Evolutionary conservation across 2,888 invertebrate genomes (phyloP), one percentile per base, ranked within the genome.

Genomic region (Tholera decimalis): DNA sequence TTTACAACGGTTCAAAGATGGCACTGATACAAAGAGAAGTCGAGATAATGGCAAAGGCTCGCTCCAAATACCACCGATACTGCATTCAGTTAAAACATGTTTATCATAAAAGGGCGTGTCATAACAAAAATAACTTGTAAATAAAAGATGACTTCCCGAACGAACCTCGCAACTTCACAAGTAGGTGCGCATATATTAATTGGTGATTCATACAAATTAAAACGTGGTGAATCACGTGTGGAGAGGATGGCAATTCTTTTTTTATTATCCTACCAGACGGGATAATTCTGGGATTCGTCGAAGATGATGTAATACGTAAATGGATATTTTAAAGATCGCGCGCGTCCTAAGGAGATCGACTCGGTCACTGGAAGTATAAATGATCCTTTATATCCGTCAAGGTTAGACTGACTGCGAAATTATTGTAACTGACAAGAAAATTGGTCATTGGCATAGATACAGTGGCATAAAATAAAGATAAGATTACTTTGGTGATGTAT

Each of bases 121-220:
- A 26, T 20, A 55, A 53, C 61, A 44, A 61, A 71, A 71, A 73
- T 73, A 63, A 69, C 69, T 35, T 69, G 59, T 73, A 65, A 73
- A 73, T 59, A 73, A 64, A 78, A 63, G 28, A 56, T 33, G 41
- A 77, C 61, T 78, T 76, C 74, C 74, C 60, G 50, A 68, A 77
- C 35, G 26, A 68, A 63, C 66, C 18, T 43, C 56, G 54, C 71
- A 62, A 56, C 44, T 43, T 60, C 54, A 64, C 68, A 71, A 66
- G 65, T 76, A 70, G 54, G 56, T 66, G 50, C 55, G 67, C 66
- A 71, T 71, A 58, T 80, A 82, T 84, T 85, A 88, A 84, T 83
- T 85, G 76, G 71, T 89, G 89, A 89, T 82, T 90, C 89, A 90
- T 75, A 79, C 76, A 76, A 80, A 83, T 80, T 78, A 77, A 81